Conservation (phyloP, 2,797 vertebrate genomes). For the Anas georgica region DNA sequence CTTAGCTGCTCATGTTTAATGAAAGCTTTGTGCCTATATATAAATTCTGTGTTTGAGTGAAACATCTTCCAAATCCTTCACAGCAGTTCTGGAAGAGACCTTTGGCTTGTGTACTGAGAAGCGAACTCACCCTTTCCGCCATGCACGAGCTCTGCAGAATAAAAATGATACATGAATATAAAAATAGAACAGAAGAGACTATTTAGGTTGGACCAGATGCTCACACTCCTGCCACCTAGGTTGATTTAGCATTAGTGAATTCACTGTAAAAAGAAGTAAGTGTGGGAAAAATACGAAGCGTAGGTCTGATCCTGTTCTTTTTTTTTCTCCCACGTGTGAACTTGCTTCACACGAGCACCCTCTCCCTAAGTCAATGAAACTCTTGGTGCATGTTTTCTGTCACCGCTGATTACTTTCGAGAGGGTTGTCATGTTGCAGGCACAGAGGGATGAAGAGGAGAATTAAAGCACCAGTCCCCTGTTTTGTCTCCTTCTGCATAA, state of each 20-base stretch:
- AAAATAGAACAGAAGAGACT: slow-evolving; percentile 69
- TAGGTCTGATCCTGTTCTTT: slow-evolving; percentile 17
- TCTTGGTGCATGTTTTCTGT: slow-evolving; percentile 34
- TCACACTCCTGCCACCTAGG: slow-evolving; percentile 62
- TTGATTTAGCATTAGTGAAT: slow-evolving; percentile 39
- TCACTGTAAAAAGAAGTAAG: slow-evolving; percentile 4
- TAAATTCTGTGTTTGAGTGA: slow-evolving; percentile 32
- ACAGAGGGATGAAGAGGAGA: not conserved
- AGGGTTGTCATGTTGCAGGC: slow-evolving; percentile 37
- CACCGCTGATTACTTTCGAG: slow-evolving; percentile 32
- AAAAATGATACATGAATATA: slow-evolving; percentile 50
- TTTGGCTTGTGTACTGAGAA: slow-evolving; percentile 42
- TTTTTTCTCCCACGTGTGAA: slow-evolving; percentile 31
- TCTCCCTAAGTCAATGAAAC: slow-evolving; percentile 49
- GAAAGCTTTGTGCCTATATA: slow-evolving; percentile 50
- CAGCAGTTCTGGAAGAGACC: slow-evolving; percentile 47
- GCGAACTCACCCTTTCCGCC: slow-evolving; percentile 51
- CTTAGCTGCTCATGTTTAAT: slow-evolving; percentile 56
- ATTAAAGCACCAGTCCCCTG: slow-evolving; percentile 4
- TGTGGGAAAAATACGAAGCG: slow-evolving; percentile 23
- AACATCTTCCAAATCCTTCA: slow-evolving; percentile 35
- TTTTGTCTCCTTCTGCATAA: not conserved
- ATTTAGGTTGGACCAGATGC: slow-evolving; percentile 67
- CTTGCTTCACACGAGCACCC: slow-evolving; percentile 37
- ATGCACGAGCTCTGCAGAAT: slow-evolving; percentile 39